A percentile compares a stretch with the other conserved stretches of the same genome.
phyloP scores from a whole-genome alignment of 2,888 invertebrate genomes.

The Rhagonycha fulva region DNA sequence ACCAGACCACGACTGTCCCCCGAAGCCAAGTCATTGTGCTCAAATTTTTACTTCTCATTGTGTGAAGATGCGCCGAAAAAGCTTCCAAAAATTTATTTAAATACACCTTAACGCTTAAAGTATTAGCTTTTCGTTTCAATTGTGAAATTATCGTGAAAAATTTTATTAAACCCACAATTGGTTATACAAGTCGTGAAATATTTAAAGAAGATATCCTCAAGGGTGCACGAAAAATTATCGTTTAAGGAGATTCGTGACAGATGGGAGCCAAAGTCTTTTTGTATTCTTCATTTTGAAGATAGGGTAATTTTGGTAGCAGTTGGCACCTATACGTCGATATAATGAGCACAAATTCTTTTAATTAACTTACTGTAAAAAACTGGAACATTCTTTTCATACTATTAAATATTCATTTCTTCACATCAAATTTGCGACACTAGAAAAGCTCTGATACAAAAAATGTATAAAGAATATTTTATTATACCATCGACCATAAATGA shows the following conservation, averaged over 20 bases:
- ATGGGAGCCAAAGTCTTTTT: slow-evolving; percentile 11
- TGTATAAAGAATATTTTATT: background rate
- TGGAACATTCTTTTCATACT: background rate
- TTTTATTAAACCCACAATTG: slow-evolving; percentile 9
- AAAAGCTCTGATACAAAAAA: background rate
- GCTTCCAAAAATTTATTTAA: slow-evolving; percentile 28
- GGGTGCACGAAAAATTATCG: background rate
- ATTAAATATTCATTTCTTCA: background rate
- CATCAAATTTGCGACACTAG: background rate
- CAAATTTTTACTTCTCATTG: slow-evolving; percentile 37
- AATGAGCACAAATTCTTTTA: background rate
- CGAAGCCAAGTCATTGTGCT: slow-evolving; percentile 49
- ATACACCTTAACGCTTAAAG: slow-evolving; percentile 10
- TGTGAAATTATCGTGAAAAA: slow-evolving; percentile 3
- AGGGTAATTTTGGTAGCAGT: slow-evolving; percentile 5
- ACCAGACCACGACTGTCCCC: slow-evolving; percentile 53
- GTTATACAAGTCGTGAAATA: slow-evolving; percentile 13
- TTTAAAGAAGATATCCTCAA: background rate
- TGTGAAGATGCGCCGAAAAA: slow-evolving; percentile 33
- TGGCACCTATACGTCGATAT: background rate
- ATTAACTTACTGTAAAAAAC: background rate
- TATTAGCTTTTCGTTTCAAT: slow-evolving; percentile 15
- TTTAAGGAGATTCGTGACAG: slow-evolving; percentile 22
- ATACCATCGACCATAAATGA: background rate
- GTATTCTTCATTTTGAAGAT: background rate